Conservation (phyloP, 2,797 vertebrate species). For the Lutjanus campechanus region DNA sequence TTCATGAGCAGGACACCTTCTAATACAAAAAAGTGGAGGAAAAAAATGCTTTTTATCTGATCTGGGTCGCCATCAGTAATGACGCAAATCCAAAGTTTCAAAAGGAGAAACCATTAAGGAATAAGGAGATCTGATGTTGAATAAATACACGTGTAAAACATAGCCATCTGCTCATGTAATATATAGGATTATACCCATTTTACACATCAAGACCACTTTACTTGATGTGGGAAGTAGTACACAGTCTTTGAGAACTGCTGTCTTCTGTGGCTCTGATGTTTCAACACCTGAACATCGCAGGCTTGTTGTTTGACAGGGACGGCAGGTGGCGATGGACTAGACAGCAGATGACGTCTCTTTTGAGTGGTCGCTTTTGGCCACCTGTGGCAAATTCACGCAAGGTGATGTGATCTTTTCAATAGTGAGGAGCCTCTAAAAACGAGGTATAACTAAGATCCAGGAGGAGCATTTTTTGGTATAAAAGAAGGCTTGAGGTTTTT, state of each 20-base stretch:
- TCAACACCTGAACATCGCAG: not conserved
- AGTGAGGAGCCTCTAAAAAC: no score
- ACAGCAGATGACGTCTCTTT: no score
- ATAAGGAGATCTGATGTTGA: conserved; percentile 26
- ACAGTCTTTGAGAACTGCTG: not conserved
- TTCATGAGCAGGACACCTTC: conserved; percentile 31
- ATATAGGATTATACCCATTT: conserved; percentile 21
- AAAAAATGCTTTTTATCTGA: conserved; percentile 60
- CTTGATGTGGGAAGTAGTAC: not conserved
- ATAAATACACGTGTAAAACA: conserved; percentile 31
- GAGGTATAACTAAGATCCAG: no score
- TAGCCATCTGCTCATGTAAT: conserved; percentile 23
- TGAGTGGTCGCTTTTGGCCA: no score
- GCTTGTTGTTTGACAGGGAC: not conserved
- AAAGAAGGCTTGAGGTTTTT: no score
- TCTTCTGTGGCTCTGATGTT: conserved; percentile 3
- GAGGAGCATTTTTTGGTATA: no score
- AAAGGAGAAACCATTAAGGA: conserved; percentile 32
- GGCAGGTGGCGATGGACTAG: no score
- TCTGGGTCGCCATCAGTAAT: conserved; percentile 44
- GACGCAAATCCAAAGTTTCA: conserved; percentile 42
- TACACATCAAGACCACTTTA: not conserved
- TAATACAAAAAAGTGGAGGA: conserved; percentile 38
- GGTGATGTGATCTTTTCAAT: no score
- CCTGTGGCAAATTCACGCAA: no score